phyloP scores from a whole-genome alignment of 2,797 vertebrate genomes.

The Sciurus vulgaris region DNA sequence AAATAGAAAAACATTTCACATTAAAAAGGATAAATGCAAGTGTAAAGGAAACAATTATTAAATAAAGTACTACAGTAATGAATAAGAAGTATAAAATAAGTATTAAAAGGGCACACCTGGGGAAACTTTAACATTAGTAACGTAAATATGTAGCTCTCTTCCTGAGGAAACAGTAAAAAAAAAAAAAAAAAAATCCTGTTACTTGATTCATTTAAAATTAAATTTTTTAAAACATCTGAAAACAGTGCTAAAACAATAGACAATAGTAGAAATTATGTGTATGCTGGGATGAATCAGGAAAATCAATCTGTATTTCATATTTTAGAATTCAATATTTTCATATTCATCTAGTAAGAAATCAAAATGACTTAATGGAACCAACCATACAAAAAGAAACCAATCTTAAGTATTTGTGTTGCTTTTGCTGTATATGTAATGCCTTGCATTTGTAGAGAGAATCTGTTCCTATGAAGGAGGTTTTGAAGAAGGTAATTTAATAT shows the following conservation, averaged over 20 bases:
- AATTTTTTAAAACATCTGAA: conserved; percentile 28
- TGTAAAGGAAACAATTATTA: background rate
- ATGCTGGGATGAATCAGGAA: background rate
- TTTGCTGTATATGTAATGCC: conserved; percentile 1
- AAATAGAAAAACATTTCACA: background rate
- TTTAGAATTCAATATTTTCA: conserved; percentile 36
- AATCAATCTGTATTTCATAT: background rate
- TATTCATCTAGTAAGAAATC: conserved; percentile 30
- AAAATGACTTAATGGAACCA: conserved; percentile 39
- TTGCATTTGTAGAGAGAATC: background rate
- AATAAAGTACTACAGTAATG: background rate
- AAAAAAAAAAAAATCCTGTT: background rate
- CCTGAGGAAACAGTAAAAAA: background rate
- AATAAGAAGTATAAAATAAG: background rate
- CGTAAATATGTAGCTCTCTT: background rate
- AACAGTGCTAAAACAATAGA: no score
- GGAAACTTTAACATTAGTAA: background rate
- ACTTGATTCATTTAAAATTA: conserved; percentile 53
- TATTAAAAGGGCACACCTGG: background rate
- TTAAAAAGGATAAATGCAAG: background rate
- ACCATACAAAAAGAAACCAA: background rate
- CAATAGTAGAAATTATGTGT: background rate
- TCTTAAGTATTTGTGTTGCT: conserved; percentile 30
- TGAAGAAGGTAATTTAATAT: conserved; percentile 44
- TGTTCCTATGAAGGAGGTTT: background rate